phyloP scores from a whole-genome alignment of 2,113 vertebrate species.

The Panthera leo region DNA sequence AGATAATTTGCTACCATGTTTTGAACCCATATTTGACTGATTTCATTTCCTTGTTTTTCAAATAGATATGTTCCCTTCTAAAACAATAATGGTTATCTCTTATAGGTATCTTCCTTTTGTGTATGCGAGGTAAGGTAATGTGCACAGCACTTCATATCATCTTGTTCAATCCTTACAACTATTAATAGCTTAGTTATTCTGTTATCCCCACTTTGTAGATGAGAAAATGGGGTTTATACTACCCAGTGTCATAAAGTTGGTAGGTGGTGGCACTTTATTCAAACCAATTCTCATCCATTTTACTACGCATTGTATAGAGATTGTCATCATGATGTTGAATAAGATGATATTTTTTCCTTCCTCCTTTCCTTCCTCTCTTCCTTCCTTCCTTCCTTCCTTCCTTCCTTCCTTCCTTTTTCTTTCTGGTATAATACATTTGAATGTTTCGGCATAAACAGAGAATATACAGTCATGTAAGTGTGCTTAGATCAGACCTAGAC shows the following conservation, averaged over 20 bases:
- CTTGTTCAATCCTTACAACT: not conserved
- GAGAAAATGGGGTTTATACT: not conserved
- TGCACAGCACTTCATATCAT: not conserved
- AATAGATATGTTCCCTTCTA: not conserved
- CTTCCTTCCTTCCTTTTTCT: not conserved
- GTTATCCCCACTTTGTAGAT: not conserved
- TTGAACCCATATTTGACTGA: not conserved
- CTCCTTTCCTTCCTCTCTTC: too few species aligned
- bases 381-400: too few species aligned
- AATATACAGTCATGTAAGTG: not conserved
- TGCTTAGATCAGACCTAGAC: not conserved
- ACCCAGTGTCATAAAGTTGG: not conserved
- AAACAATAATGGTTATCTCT: too few species aligned
- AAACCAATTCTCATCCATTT: not conserved
- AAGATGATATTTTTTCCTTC: too few species aligned
- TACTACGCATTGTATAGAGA: not conserved
- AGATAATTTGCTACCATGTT: rapidly evolving
- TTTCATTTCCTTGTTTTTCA: not conserved
- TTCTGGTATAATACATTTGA: not conserved
- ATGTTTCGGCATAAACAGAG: not conserved
- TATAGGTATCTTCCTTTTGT: rapidly evolving
- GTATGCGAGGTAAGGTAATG: too few species aligned
- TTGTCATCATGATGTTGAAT: not conserved
- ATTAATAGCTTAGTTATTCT: not conserved
- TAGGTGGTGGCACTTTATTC: not conserved